Conservation (phyloP, 1,140 invertebrate genomes). For the Neuroterus valhalla region DNA sequence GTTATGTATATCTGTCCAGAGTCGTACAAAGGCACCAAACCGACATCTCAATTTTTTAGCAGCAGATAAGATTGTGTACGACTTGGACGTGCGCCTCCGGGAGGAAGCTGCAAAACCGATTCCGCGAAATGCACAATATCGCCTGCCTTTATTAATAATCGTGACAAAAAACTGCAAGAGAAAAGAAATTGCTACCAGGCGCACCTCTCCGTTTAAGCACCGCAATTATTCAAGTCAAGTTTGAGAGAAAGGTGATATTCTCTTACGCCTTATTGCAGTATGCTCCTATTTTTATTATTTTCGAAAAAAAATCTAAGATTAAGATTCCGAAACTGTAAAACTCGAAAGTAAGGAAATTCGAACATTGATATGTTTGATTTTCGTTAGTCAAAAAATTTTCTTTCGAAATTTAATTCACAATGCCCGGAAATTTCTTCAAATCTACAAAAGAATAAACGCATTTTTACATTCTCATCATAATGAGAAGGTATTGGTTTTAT, state of each 20-base stretch:
- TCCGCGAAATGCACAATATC: constrained; percentile 39
- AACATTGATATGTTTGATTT: too few relatives aligned
- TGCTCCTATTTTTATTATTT: too few relatives aligned
- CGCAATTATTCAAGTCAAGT: constrained; percentile 4
- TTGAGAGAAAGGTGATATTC: constrained; percentile 17
- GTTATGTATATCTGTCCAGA: constrained; percentile 65
- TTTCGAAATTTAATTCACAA: too few relatives aligned
- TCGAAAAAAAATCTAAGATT: too few relatives aligned
- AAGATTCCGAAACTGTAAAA: too few relatives aligned
- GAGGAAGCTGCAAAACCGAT: constrained; percentile 36
- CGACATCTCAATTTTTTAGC: constrained; percentile 69
- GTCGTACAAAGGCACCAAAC: constrained; percentile 63
- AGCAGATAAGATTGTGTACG: constrained; percentile 66
- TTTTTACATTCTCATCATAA: too few relatives aligned
- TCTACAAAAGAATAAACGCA: too few relatives aligned
- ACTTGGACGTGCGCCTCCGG: constrained; percentile 38
- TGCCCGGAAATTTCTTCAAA: too few relatives aligned
- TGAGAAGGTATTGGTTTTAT: too few relatives aligned
- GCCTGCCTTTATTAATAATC: constrained; percentile 17
- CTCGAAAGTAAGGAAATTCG: too few relatives aligned
- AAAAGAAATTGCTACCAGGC: constrained; percentile 11
- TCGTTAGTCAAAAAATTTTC: too few relatives aligned
- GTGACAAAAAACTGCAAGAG: constrained; percentile 20
- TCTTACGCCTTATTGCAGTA: neutral
- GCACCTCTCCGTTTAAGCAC: constrained; percentile 24